phyloP scores from a whole-genome alignment of 2,888 invertebrate species.

The Gryllus longicercus region DNA sequence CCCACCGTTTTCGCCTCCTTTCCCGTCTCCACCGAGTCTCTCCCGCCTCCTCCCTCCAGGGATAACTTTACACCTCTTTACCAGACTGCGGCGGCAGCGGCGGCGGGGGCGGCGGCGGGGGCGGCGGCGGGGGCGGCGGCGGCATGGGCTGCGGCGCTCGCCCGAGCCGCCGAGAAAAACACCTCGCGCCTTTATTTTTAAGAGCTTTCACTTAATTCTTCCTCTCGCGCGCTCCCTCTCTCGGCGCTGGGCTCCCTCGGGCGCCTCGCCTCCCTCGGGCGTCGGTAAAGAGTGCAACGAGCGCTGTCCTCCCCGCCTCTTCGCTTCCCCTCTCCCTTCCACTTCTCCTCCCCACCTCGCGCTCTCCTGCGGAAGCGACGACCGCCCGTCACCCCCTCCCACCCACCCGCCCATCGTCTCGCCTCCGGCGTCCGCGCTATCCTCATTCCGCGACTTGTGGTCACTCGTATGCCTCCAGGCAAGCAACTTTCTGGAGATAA shows the following conservation, averaged over 20 bases:
- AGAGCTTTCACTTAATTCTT: slow-evolving; percentile 35
- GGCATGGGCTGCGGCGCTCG: neutral
- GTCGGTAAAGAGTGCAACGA: neutral
- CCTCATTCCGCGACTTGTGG: no score
- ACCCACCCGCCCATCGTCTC: neutral
- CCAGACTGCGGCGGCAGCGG: neutral
- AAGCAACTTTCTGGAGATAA: no score
- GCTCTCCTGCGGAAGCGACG: neutral
- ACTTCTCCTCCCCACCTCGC: neutral
- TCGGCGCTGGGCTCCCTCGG: neutral
- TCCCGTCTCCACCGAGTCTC: no score
- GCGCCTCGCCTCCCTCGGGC: neutral
- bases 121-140: neutral
- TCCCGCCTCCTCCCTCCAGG: neutral
- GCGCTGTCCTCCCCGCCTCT: neutral
- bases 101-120: neutral
- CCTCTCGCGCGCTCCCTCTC: slow-evolving; percentile 27
- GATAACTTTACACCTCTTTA: neutral
- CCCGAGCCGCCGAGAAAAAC: slow-evolving; percentile 11
- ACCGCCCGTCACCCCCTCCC: neutral
- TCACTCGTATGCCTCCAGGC: no score
- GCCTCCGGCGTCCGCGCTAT: neutral
- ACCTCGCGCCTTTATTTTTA: slow-evolving; percentile 19
- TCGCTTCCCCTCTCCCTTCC: neutral
- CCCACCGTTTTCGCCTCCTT: no score